phyloP scores from a whole-genome alignment of 2,113 vertebrate genomes.

The Paramormyrops kingsleyae region DNA sequence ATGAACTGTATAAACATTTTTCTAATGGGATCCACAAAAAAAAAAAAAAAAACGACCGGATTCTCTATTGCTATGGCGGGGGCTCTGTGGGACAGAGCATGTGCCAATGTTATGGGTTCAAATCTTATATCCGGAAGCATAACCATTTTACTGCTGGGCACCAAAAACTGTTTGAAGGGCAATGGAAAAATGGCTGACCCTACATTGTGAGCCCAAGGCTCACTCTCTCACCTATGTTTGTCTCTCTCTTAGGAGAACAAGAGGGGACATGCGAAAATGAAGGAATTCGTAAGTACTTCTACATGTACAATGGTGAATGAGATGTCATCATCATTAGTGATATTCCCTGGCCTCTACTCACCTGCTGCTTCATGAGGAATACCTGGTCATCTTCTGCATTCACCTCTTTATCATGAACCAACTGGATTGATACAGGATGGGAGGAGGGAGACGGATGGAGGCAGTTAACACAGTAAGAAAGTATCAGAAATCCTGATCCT shows the following conservation, averaged over 20 bases:
- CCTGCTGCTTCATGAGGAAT: constrained; percentile 98
- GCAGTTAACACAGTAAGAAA: not conserved
- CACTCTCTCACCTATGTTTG: not conserved
- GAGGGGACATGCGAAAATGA: not conserved
- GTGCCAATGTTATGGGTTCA: not conserved
- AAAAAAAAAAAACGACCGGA: not conserved
- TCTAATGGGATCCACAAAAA: not conserved
- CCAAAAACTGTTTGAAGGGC: not conserved
- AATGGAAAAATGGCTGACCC: not conserved
- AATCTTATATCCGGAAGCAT: not conserved
- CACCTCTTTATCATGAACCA: constrained; percentile 98
- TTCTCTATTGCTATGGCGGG: not conserved
- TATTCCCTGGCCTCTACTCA: constrained; percentile 42
- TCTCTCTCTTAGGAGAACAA: not conserved
- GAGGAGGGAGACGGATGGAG: not conserved
- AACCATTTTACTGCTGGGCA: not conserved
- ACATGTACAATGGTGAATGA: not conserved
- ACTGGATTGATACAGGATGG: constrained; percentile 53
- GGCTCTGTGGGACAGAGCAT: not conserved
- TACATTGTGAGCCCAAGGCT: not conserved
- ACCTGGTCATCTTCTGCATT: constrained; percentile 95
- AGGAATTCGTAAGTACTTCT: not conserved
- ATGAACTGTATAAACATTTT: not conserved
- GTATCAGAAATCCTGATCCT: not conserved
- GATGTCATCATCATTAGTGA: not conserved